Base-by-base conservation (phyloP, 2,888 invertebrate genomes). In the Pterostichus madidus region DNA sequence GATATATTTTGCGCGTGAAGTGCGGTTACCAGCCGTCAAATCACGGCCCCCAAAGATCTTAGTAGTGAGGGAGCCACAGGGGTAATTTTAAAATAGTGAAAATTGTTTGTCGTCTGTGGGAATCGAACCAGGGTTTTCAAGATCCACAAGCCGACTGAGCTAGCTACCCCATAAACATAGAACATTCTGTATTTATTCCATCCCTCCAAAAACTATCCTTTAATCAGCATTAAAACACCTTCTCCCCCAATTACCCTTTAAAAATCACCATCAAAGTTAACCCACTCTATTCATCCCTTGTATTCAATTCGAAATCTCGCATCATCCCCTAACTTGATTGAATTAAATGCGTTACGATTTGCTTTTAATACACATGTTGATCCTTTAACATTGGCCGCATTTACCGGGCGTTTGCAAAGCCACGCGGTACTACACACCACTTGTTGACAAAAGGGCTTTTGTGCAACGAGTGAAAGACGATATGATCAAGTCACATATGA, bases 361-460 rank as follows among this genome's bases (percentile, higher is more conserved):
- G 2, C 52, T n/a, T 52, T 52, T 52, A 52, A 52, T 52, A 52
- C 52, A 52, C 52, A 52, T 52, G 52, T 52, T 52, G 52, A 52
- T 52, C 52, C 10, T n/a, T 13, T 52, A 59, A 31, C 59, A 59
- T 59, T 59, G 17, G 31, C 59, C 59, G 59, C 53, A 32, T 77
- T 77, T 77, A 77, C 56, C 77, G 77, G 77, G 77, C 53, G 59
- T 77, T 53, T 77, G 17, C 32, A 13, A 56, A 77, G 59, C 52
- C 11, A 73, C 46, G 13, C 59, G 24, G 13, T 24, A 15, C 59
- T 17, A 6, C 11, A 59, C 59, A 77, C 77, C 77, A 77, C 77
- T 77, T 77, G 77, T 77, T 77, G 77, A 77, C 56, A 77, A 77
- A 77, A 77, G 77, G 35, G 5, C 56, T 15, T 77, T 52, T 39